Evolutionary conservation across 1,140 invertebrate genomes (phyloP).

Genomic region (Trichoplusia ni): DNA sequence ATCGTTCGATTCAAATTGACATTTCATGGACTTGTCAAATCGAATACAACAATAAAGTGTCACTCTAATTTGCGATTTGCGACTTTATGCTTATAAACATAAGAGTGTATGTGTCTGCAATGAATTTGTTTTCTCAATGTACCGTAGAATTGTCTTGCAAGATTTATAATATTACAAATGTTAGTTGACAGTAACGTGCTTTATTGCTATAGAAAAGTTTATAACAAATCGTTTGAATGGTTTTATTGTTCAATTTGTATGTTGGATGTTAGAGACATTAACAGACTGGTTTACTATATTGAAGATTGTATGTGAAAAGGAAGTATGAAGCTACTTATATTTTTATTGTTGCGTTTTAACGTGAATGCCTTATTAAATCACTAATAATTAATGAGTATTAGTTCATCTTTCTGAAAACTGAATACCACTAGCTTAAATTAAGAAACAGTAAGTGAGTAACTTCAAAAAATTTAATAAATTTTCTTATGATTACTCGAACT

Average conservation of each 20-base stretch:
- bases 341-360: too few relatives aligned
- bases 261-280: background rate
- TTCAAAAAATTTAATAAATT: too few relatives aligned
- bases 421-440: too few relatives aligned
- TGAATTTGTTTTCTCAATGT: background rate
- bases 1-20: conserved; percentile 1
- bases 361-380: too few relatives aligned
- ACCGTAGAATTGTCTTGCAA: conserved; percentile 22
- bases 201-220: conserved; percentile 22
- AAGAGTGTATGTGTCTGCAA: background rate
- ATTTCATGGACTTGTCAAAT: conserved; percentile 22
- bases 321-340: too few relatives aligned
- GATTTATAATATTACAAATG: conserved; percentile 19
- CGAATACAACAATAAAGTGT: background rate
- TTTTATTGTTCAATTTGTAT: background rate
- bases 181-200: conserved; percentile 6
- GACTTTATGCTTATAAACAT: background rate
- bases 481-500: too few relatives aligned
- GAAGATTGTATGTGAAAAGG: background rate
- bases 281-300: background rate
- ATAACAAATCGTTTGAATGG: conserved; percentile 5
- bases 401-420: too few relatives aligned
- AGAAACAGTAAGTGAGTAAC: too few relatives aligned
- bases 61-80: too few relatives aligned
- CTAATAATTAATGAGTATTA: too few relatives aligned